Percentiles rank a stretch among this genome's conserved stretches.
Conservation (phyloP, 2,888 invertebrate genomes). For the Parthenolecanium corni region DNA sequence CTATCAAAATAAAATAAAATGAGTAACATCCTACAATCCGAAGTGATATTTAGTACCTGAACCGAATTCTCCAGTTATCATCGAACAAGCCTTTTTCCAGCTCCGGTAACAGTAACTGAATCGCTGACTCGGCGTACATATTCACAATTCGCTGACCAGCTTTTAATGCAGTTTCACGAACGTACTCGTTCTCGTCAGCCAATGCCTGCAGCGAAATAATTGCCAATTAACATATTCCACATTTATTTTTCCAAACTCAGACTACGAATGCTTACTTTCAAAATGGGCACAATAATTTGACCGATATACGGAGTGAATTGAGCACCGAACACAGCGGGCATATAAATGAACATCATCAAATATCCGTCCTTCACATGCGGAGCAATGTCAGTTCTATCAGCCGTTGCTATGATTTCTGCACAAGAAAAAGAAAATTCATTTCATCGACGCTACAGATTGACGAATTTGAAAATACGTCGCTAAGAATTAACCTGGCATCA, state of each 20-base stretch:
- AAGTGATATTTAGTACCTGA: too few species aligned
- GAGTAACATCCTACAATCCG: too few species aligned
- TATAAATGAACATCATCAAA: conserved; percentile 99
- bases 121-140: conserved; percentile 89
- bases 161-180: conserved; percentile 89
- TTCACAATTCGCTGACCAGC: conserved; percentile 93
- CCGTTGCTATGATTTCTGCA: conserved; percentile 79
- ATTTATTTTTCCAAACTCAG: background rate
- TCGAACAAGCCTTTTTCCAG: conserved; percentile 88
- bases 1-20: too few species aligned
- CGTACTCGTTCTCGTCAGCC: conserved; percentile 98
- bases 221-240: background rate
- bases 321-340: conserved; percentile 91
- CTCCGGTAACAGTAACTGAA: conserved; percentile 82
- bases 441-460: background rate
- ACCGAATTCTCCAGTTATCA: conserved; percentile 96
- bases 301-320: conserved; percentile 94
- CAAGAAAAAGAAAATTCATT: conserved; percentile 27
- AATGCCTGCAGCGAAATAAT: conserved; percentile 49
- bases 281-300: conserved; percentile 90
- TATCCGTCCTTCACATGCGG: conserved; percentile 98
- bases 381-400: conserved; percentile 82
- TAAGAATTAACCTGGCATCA: conserved; percentile 66
- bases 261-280: conserved; percentile 45
- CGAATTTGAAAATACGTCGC: background rate